Percentiles rank a stretch among this genome's conserved stretches.
phyloP scores from a whole-genome alignment of 2,797 vertebrate species.

The Danio aesculapii region DNA sequence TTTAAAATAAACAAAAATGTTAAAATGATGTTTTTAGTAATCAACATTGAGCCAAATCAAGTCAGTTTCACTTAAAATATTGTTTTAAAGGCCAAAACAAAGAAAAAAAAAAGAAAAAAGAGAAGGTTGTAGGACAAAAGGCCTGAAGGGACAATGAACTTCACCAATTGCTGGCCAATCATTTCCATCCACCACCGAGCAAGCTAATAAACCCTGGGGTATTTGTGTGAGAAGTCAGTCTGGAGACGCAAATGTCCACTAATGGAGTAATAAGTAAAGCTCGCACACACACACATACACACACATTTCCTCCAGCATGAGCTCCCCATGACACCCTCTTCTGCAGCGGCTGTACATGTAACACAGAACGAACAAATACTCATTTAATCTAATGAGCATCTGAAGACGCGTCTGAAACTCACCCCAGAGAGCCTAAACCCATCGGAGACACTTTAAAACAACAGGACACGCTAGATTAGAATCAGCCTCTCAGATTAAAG shows the following conservation, averaged over 20 bases:
- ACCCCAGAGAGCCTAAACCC: slow-evolving; percentile 28
- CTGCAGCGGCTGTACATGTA: slow-evolving; percentile 2
- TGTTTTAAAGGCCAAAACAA: too few relatives aligned
- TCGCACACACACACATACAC: too few relatives aligned
- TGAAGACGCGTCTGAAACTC: slow-evolving; percentile 22
- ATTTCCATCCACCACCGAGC: neutral
- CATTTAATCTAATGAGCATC: slow-evolving; percentile 41
- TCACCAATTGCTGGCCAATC: slow-evolving; percentile 14
- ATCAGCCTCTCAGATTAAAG: slow-evolving; percentile 25
- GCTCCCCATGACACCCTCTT: slow-evolving; percentile 1
- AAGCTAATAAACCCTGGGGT: neutral
- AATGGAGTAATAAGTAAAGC: slow-evolving; percentile 16
- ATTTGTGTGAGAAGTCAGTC: neutral
- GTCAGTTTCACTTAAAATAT: neutral
- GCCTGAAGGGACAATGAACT: slow-evolving; percentile 3
- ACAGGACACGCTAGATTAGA: slow-evolving; percentile 29
- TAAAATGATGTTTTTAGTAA: too few relatives aligned
- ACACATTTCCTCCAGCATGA: slow-evolving; percentile 24
- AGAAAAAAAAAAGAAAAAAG: neutral
- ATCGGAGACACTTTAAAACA: slow-evolving; percentile 19
- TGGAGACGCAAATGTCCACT: slow-evolving; percentile 16
- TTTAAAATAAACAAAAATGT: too few relatives aligned
- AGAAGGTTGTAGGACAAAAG: slow-evolving; percentile 1
- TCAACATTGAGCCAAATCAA: neutral
- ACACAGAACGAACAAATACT: slow-evolving; percentile 37